A percentile compares a stretch with the other conserved stretches of the same genome.
phyloP scores from a whole-genome alignment of 2,888 invertebrate genomes.

The Cephus spinipes region DNA sequence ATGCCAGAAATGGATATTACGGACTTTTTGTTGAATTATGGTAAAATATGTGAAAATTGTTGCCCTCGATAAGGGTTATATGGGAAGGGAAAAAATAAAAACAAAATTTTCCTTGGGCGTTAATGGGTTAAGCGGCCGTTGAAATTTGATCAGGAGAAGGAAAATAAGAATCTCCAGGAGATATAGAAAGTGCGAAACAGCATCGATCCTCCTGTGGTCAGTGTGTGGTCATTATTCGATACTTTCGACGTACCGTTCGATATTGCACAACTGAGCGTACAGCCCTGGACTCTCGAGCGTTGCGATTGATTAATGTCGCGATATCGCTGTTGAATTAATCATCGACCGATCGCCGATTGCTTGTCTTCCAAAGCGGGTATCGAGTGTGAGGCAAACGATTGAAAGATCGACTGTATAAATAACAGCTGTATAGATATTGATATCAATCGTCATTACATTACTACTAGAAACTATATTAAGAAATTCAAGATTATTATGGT shows the following conservation, averaged over 20 bases:
- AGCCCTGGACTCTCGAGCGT: neutral
- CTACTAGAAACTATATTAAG: neutral
- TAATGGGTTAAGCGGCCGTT: neutral
- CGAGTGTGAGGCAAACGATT: neutral
- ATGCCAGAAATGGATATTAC: too few relatives aligned
- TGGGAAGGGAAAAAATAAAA: too few relatives aligned
- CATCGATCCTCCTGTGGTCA: neutral
- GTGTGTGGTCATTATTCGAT: slow-evolving; percentile 7
- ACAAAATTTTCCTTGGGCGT: too few relatives aligned
- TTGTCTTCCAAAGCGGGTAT: neutral
- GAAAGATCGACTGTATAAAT: too few relatives aligned
- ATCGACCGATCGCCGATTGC: neutral
- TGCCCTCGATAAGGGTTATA: too few relatives aligned
- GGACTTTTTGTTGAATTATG: too few relatives aligned
- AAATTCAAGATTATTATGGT: neutral
- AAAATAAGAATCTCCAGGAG: neutral
- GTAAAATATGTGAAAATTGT: too few relatives aligned
- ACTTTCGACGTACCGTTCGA: slow-evolving; percentile 5
- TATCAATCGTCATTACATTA: neutral
- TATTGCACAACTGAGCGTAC: neutral
- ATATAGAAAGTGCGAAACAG: neutral
- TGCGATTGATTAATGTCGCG: neutral
- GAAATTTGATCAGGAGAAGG: neutral
- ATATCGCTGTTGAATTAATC: neutral
- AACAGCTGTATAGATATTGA: neutral